Evolutionary conservation across 1,140 invertebrate species (phyloP).

Genomic region (Pentalonia nigronervosa): DNA sequence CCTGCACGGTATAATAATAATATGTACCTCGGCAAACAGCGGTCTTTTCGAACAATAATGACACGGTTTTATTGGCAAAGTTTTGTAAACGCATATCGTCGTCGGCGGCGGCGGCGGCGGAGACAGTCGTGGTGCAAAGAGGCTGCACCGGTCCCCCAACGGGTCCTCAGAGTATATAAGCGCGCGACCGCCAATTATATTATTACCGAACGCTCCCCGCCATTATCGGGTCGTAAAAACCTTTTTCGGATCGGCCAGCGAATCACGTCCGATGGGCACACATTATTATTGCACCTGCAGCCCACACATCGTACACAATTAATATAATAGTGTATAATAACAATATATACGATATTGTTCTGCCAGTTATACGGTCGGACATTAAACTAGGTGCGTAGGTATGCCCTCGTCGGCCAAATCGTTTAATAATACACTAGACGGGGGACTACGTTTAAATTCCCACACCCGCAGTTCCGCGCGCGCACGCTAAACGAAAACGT

Average conservation of each 20-base stretch:
- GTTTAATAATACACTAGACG: conserved; percentile 19
- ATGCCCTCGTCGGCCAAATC: not conserved
- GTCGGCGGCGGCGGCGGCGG: too few species aligned
- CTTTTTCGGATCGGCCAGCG: not conserved
- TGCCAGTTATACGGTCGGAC: not conserved
- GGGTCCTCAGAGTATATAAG: not conserved
- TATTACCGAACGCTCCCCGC: not conserved
- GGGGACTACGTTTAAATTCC: conserved; percentile 12
- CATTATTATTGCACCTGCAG: not conserved
- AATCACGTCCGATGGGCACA: not conserved
- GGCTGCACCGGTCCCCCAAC: too few species aligned
- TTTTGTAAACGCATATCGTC: not conserved
- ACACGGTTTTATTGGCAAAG: conserved; percentile 41
- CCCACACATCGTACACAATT: not conserved
- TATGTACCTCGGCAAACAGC: not conserved
- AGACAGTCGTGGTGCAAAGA: too few species aligned
- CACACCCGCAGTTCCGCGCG: not conserved
- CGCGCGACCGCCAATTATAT: not conserved
- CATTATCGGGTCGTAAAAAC: conserved; percentile 19
- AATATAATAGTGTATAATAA: too few species aligned
- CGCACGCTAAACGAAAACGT: conserved; percentile 22
- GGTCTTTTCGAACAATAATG: not conserved
- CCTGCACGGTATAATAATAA: not conserved
- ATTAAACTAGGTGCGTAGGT: not conserved
- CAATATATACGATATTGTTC: not conserved